These are phyloP conservation scores for Meda fulgida DNA, from an alignment of 2,797 vertebrate genomes.

Conservation along the genomic window DNA sequence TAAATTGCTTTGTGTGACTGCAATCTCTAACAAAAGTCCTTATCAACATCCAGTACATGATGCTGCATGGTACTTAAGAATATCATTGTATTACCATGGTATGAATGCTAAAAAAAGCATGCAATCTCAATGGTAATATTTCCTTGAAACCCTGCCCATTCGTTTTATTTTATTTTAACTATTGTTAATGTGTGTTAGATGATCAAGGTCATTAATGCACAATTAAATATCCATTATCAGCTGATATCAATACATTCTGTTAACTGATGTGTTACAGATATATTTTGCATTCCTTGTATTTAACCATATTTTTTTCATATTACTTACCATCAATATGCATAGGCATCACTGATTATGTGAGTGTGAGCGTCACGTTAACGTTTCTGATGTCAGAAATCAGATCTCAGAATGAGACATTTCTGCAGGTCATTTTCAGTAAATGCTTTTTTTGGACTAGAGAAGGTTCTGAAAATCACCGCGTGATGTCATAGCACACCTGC, in stretches of 20 bases:
- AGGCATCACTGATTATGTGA: not conserved
- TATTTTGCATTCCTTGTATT: too few relatives aligned
- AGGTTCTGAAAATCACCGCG: not conserved
- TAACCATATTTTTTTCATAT: not conserved
- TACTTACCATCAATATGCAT: not conserved
- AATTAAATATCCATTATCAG: not conserved
- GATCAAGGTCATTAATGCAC: not conserved
- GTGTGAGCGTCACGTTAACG: not conserved
- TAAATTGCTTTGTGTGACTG: constrained; percentile 1
- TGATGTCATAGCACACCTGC: not conserved
- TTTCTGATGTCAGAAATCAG: not conserved
- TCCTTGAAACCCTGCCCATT: not conserved
- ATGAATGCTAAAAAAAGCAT: not conserved
- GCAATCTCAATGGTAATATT: not conserved
- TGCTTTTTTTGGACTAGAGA: not conserved
- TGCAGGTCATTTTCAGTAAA: not conserved
- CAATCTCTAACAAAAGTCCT: not conserved
- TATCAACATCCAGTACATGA: not conserved
- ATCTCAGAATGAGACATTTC: not conserved
- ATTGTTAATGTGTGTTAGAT: not conserved
- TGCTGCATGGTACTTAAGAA: not conserved
- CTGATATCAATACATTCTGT: not conserved
- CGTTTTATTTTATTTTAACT: not conserved
- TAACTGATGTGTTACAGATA: not conserved
- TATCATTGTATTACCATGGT: not conserved